phyloP scores from a whole-genome alignment of 2,113 vertebrate genomes.

The Apteryx mantelli region DNA sequence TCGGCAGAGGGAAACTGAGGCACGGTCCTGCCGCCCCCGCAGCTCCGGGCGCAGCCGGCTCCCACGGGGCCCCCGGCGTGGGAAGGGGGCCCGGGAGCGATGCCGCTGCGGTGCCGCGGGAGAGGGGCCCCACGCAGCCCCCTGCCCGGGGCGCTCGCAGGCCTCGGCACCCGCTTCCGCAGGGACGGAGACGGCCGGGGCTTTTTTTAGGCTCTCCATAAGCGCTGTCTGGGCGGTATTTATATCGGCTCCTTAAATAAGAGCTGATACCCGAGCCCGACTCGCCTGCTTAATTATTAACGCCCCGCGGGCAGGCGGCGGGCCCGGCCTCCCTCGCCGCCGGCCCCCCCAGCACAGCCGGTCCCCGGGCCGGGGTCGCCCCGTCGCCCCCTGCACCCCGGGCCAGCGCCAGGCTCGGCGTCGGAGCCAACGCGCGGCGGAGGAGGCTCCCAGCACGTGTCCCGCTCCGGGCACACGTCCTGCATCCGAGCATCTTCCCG shows the following conservation, averaged over 20 bases:
- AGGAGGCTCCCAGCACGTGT: too few relatives aligned
- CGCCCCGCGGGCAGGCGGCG: background rate
- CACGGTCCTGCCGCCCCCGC: background rate
- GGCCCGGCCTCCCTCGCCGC: background rate
- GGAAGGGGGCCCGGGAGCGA: too few relatives aligned
- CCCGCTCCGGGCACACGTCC: fast-evolving
- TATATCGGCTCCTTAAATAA: constrained; percentile 68
- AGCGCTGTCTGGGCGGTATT: constrained; percentile 71
- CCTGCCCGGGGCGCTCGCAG: background rate
- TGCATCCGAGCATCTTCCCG: fast-evolving
- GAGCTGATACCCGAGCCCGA: constrained; percentile 61
- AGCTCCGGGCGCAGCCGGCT: too few relatives aligned
- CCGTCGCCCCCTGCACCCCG: too few relatives aligned
- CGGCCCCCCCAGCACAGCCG: too few relatives aligned
- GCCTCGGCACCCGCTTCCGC: background rate
- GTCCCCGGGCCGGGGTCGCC: too few relatives aligned
- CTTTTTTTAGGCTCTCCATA: constrained; percentile 57
- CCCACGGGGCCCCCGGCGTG: too few relatives aligned
- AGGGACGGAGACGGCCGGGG: background rate
- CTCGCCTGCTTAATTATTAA: constrained; percentile 74
- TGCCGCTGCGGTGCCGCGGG: too few relatives aligned
- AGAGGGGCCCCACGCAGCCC: background rate
- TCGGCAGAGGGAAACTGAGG: constrained; percentile 21
- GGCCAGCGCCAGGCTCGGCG: too few relatives aligned
- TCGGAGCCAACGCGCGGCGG: too few relatives aligned